These are phyloP conservation scores for Branchinecta lindahli DNA, from an alignment of 1,140 invertebrate species.

Conservation along the genomic window DNA sequence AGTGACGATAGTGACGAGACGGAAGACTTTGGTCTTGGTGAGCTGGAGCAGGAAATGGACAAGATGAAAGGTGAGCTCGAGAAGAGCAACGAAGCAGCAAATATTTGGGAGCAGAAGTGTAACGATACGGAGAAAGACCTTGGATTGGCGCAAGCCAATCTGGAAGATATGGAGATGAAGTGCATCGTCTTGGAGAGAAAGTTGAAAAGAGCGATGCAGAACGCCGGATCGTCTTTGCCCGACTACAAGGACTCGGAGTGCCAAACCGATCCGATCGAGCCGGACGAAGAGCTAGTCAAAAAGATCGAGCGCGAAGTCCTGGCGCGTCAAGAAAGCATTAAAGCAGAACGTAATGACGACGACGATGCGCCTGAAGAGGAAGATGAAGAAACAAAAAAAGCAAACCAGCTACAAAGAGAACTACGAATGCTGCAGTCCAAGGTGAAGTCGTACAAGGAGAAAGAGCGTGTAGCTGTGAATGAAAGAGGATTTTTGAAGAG, in stretches of 20 bases:
- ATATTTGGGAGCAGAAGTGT: constrained; percentile 62
- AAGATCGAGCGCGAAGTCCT: constrained; percentile 12
- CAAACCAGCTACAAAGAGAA: constrained; percentile 46
- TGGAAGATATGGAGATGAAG: constrained; percentile 58
- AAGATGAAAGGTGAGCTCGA: constrained; percentile 53
- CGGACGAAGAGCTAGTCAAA: constrained; percentile 29
- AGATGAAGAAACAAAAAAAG: constrained; percentile 15
- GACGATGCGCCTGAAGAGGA: constrained; percentile 16
- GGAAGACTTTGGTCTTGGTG: constrained; percentile 30
- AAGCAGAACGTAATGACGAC: constrained; percentile 1
- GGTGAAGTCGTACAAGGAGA: constrained; percentile 58
- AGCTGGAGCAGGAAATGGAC: constrained; percentile 30
- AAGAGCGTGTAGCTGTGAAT: constrained; percentile 45
- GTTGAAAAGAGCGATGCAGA: constrained; percentile 22
- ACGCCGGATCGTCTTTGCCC: constrained; percentile 19
- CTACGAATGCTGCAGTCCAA: constrained; percentile 56
- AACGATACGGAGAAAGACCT: constrained; percentile 52
- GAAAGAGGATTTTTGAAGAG: constrained; percentile 59
- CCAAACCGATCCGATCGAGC: constrained; percentile 31
- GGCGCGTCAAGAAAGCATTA: constrained; percentile 29
- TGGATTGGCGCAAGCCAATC: constrained; percentile 51
- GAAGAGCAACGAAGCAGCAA: constrained; percentile 53
- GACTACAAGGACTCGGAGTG: constrained; percentile 21
- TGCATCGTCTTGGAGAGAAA: constrained; percentile 51
- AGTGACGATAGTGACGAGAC: constrained; percentile 49